phyloP scores from a whole-genome alignment of 1,140 invertebrate genomes.

The Mamestra configurata region DNA sequence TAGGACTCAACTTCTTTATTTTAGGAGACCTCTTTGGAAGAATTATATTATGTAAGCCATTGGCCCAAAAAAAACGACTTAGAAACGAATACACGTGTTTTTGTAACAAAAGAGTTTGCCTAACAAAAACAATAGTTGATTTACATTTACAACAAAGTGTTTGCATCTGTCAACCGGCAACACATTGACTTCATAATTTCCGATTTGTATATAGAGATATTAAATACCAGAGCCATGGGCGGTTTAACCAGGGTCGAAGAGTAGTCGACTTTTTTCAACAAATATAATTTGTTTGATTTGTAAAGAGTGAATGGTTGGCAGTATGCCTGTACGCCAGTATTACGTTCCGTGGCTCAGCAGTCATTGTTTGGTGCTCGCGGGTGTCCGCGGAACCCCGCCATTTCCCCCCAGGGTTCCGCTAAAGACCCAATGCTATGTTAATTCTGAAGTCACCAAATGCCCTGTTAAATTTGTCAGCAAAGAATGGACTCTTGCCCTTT shows the following conservation, averaged over 20 bases:
- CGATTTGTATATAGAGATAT: conserved; percentile 42
- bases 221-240: conserved; percentile 43
- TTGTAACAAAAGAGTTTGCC: conserved; percentile 9
- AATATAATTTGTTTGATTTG: conserved; percentile 87
- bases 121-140: conserved; percentile 32
- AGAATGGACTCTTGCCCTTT: conserved; percentile 71
- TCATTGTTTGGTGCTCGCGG: conserved; percentile 82
- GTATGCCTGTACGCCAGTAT: conserved; percentile 74
- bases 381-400: conserved; percentile 80
- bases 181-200: conserved; percentile 44
- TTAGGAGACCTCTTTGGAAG: too few species aligned
- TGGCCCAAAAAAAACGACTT: not conserved
- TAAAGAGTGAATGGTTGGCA: conserved; percentile 80
- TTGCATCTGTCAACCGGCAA: conserved; percentile 41
- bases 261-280: conserved; percentile 74
- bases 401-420: conserved; percentile 82
- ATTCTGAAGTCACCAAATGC: conserved; percentile 81
- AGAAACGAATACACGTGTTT: conserved; percentile 3
- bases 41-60: too few species aligned
- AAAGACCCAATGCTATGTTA: conserved; percentile 81
- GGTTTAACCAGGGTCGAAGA: conserved; percentile 21
- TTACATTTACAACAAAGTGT: conserved; percentile 6
- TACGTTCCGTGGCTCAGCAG: conserved; percentile 65
- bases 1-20: too few species aligned
- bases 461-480: conserved; percentile 71